phyloP scores from a whole-genome alignment of 2,113 vertebrate genomes.

The Bubo blakistoni region DNA sequence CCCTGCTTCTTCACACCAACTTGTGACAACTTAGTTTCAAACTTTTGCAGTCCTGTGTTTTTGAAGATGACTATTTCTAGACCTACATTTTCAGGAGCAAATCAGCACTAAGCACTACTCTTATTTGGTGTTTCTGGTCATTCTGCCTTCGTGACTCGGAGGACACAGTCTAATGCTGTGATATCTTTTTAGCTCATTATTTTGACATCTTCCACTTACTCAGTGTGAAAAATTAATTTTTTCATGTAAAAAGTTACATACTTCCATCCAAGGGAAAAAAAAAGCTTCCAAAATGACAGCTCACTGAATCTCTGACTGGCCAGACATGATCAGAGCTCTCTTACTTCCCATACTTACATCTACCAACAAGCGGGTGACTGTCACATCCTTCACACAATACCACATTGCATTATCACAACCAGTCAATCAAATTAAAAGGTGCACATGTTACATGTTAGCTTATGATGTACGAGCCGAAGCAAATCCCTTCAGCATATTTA shows the following conservation, averaged over 20 bases:
- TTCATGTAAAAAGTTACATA: fast-evolving
- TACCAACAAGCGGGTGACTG: neutral
- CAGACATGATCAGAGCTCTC: neutral
- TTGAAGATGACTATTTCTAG: neutral
- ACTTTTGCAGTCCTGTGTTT: neutral
- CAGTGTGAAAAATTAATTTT: neutral
- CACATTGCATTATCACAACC: neutral
- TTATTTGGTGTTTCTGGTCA: neutral
- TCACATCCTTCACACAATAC: neutral
- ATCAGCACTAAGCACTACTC: neutral
- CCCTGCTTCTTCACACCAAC: neutral
- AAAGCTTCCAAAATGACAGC: neutral
- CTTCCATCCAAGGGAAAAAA: neutral
- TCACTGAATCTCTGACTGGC: neutral
- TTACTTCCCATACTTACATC: neutral
- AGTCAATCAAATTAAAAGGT: constrained; percentile 1
- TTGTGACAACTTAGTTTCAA: neutral
- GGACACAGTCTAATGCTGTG: neutral
- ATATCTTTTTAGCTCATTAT: neutral
- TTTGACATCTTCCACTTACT: neutral
- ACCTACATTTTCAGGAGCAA: neutral
- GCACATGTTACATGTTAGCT: neutral
- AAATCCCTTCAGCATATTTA: constrained; percentile 5
- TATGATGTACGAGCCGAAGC: neutral
- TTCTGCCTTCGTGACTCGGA: neutral